Percentiles rank a stretch among this genome's conserved stretches.
phyloP scores from a whole-genome alignment of 1,140 invertebrate genomes.

The Ptiloglossa arizonensis region DNA sequence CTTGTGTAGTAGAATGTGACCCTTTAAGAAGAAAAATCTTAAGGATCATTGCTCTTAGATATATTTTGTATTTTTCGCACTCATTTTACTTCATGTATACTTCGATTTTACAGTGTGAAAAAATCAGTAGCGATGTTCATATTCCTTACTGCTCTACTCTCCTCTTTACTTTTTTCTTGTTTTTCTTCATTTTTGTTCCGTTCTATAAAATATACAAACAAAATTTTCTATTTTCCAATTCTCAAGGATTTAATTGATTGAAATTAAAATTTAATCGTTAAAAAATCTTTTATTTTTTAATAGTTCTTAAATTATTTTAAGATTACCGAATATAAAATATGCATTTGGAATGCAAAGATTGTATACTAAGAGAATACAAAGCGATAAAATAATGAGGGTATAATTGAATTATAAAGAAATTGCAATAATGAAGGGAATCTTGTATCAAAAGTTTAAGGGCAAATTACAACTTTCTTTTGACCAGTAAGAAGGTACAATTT shows the following conservation, averaged over 20 bases:
- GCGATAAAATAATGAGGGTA: background rate
- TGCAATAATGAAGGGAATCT: background rate
- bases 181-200: background rate
- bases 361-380: background rate
- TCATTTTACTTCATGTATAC: conserved; percentile 18
- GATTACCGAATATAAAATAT: conserved; percentile 13
- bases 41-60: conserved; percentile 42
- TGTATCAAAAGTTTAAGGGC: background rate
- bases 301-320: background rate
- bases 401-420: background rate
- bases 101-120: conserved; percentile 45
- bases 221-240: background rate
- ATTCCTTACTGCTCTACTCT: background rate
- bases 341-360: conserved; percentile 35
- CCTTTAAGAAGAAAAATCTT: conserved; percentile 51
- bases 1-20: conserved; percentile 26
- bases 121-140: conserved; percentile 25
- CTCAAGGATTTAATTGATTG: conserved; percentile 1
- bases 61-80: conserved; percentile 8
- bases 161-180: background rate
- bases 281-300: background rate
- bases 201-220: conserved; percentile 17
- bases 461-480: background rate
- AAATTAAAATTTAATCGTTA: background rate
- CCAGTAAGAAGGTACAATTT: background rate